Percentiles rank a stretch among this genome's conserved stretches.
Conservation (phyloP, 2,888 invertebrate species). For the Andrena hattorfiana region DNA sequence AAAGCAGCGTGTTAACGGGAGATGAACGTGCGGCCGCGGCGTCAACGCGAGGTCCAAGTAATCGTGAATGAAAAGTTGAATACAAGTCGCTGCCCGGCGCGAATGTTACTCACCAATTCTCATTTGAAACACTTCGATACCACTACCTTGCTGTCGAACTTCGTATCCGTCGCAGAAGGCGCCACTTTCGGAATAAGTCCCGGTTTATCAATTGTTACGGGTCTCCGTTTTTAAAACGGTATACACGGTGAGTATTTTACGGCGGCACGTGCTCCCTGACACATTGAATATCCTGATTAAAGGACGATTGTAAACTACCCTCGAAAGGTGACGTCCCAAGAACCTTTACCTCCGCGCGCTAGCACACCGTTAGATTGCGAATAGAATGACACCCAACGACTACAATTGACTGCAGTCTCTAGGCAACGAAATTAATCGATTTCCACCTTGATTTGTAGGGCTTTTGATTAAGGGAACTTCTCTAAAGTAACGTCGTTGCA, state of each 20-base stretch:
- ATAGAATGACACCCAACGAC: conserved; percentile 55
- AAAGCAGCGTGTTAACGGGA: background rate
- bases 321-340: background rate
- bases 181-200: conserved; percentile 39
- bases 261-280: background rate
- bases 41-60: no score
- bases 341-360: background rate
- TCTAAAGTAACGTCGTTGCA: background rate
- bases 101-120: background rate
- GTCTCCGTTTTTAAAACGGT: conserved; percentile 13
- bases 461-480: background rate
- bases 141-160: conserved; percentile 31
- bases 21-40: background rate
- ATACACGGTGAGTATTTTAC: conserved; percentile 36
- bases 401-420: conserved; percentile 79
- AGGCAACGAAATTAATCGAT: conserved; percentile 81
- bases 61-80: background rate
- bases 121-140: background rate
- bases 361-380: background rate
- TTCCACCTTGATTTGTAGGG: conserved; percentile 17
- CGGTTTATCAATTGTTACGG: conserved; percentile 17
- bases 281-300: background rate
- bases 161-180: conserved; percentile 31
- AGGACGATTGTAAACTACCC: background rate
- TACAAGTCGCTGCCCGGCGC: background rate